phyloP scores from a whole-genome alignment of 2,113 vertebrate species.

The Peromyscus polionotus region DNA sequence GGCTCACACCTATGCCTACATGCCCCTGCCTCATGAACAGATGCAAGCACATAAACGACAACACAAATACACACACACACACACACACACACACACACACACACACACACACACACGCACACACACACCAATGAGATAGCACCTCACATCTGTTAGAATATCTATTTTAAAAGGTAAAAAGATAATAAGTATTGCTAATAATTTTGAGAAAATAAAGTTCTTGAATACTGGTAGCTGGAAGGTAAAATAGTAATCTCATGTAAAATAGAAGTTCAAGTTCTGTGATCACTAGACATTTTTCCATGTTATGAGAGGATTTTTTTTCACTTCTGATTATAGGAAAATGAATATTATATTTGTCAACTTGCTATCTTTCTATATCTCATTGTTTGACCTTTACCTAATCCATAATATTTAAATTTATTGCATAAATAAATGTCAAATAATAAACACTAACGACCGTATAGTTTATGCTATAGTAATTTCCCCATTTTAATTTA shows the following conservation, averaged over 20 bases:
- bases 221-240: neutral
- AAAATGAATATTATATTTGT: neutral
- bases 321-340: neutral
- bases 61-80: neutral
- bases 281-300: neutral
- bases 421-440: neutral
- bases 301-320: too few species aligned
- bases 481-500: neutral
- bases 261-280: neutral
- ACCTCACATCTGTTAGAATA: neutral
- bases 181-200: neutral
- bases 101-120: neutral
- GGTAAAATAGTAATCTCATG: neutral
- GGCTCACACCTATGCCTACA: too few species aligned
- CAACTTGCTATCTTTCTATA: neutral
- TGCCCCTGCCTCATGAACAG: neutral
- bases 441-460: neutral
- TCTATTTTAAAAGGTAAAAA: neutral
- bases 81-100: neutral
- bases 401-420: neutral
- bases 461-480: neutral
- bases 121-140: neutral
- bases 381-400: neutral
- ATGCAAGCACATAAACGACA: neutral
- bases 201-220: neutral